phyloP scores from a whole-genome alignment of 1,140 invertebrate species.

The Solen grandis region DNA sequence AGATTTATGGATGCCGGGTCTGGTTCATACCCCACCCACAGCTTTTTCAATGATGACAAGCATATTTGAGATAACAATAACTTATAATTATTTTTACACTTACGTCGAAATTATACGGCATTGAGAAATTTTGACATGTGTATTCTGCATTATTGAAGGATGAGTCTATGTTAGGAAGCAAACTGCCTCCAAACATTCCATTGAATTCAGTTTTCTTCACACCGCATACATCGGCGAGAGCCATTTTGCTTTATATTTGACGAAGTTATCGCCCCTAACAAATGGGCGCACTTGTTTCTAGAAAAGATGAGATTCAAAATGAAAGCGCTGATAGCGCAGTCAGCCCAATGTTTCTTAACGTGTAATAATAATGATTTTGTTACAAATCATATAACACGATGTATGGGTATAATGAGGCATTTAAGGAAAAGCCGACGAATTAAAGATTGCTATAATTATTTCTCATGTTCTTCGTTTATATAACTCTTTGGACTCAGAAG shows the following conservation, averaged over 20 bases:
- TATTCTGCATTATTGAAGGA: constrained; percentile 63
- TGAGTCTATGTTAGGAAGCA: constrained; percentile 10
- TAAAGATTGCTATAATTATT: no score
- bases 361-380: no score
- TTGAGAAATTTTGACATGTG: constrained; percentile 68
- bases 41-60: constrained; percentile 11
- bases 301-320: no score
- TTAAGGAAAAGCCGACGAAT: no score
- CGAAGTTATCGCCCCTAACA: no score
- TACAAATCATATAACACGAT: no score
- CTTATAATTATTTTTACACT: constrained; percentile 39
- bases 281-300: no score
- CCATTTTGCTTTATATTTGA: constrained; percentile 67
- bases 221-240: constrained; percentile 76
- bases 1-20: background rate
- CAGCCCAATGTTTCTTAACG: no score
- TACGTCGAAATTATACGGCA: constrained; percentile 74
- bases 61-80: constrained; percentile 20
- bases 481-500: no score
- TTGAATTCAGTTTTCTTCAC: constrained; percentile 61
- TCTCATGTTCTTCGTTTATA: no score
- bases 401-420: no score
- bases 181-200: constrained; percentile 39
- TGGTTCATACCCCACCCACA: background rate
- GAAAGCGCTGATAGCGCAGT: no score